A percentile compares a stretch with the other conserved stretches of the same genome.
phyloP scores from a whole-genome alignment of 2,888 invertebrate species.

The Tachina grossa region DNA sequence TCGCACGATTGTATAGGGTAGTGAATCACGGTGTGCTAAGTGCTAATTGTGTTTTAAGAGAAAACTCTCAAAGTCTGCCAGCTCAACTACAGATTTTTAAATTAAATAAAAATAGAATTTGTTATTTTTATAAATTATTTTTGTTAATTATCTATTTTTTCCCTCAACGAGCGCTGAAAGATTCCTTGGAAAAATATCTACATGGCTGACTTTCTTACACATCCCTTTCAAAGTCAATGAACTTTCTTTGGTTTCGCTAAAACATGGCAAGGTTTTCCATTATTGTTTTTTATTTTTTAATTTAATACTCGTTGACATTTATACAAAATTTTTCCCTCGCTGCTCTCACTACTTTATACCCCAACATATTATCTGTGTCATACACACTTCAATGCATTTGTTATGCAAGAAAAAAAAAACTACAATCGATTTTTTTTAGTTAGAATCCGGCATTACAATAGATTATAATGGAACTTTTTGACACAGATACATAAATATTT shows the following conservation, averaged over 20 bases:
- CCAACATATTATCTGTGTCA: not conserved
- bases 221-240: constrained; percentile 40
- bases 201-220: not conserved
- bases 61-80: too few relatives aligned
- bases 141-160: not conserved
- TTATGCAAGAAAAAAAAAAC: constrained; percentile 11
- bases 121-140: not conserved
- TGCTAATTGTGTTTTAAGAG: too few relatives aligned
- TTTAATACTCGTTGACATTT: constrained; percentile 41
- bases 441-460: constrained; percentile 9
- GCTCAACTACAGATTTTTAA: not conserved
- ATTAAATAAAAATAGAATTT: not conserved
- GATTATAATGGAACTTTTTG: not conserved
- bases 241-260: constrained; percentile 49
- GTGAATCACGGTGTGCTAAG: too few relatives aligned
- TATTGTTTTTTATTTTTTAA: not conserved
- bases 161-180: constrained; percentile 9
- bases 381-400: constrained; percentile 46
- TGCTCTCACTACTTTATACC: not conserved
- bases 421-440: not conserved
- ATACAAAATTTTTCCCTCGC: not conserved
- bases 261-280: constrained; percentile 32
- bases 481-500: not conserved
- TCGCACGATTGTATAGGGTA: too few relatives aligned
- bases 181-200: not conserved